These are phyloP conservation scores for Danio choprae DNA, from an alignment of 2,797 vertebrate genomes.

Conservation along the genomic window DNA sequence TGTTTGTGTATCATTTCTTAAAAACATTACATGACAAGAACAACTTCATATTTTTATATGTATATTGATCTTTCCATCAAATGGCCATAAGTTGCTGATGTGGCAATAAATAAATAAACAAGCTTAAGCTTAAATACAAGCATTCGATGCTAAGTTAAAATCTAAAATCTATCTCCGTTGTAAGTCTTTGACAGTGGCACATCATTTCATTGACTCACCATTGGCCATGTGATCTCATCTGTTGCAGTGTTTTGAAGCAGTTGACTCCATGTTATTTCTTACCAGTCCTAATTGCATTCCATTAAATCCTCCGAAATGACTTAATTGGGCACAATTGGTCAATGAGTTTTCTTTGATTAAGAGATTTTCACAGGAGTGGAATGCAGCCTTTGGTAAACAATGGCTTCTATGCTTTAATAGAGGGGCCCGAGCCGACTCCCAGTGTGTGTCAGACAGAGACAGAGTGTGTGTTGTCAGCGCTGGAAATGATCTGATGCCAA, in stretches of 20 bases:
- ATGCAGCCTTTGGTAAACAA: conserved; percentile 48
- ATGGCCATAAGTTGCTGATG: too few relatives aligned
- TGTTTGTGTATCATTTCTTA: too few relatives aligned
- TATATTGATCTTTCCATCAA: too few relatives aligned
- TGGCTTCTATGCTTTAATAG: conserved; percentile 37
- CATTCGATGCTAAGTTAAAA: too few relatives aligned
- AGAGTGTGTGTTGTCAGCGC: conserved; percentile 16
- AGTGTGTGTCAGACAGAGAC: conserved; percentile 24
- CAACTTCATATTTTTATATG: too few relatives aligned
- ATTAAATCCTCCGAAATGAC: conserved; percentile 41
- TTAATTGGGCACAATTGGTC: conserved; percentile 53
- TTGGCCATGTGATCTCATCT: conserved; percentile 39
- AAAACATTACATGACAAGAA: too few relatives aligned
- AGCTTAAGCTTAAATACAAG: too few relatives aligned
- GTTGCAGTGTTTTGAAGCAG: background rate
- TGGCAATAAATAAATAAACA: too few relatives aligned
- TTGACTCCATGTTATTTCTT: conserved; percentile 25
- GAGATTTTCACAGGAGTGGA: conserved; percentile 48
- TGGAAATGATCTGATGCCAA: conserved; percentile 48
- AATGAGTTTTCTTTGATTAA: conserved; percentile 50
- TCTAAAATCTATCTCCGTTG: background rate
- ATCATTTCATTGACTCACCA: conserved; percentile 21
- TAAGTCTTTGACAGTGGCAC: background rate
- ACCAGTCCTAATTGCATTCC: conserved; percentile 41
- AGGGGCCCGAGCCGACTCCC: background rate